phyloP scores from a whole-genome alignment of 2,113 vertebrate species.

The Pyxicephalus adspersus region DNA sequence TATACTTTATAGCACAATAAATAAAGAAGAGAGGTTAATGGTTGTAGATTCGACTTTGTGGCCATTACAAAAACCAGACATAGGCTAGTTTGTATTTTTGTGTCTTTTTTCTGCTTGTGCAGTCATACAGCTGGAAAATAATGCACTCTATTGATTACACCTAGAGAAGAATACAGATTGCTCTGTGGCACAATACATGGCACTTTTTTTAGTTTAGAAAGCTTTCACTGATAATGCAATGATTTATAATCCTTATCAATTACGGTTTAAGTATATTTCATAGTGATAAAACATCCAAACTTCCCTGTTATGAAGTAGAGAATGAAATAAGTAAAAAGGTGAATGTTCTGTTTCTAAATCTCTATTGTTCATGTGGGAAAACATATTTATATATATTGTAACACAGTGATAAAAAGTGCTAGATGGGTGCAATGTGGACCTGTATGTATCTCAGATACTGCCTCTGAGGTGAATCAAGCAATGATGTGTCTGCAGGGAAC shows the following conservation, averaged over 20 bases:
- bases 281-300: constrained; percentile 6
- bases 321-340: not conserved
- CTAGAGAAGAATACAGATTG: constrained; percentile 34
- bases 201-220: not conserved
- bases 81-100: constrained; percentile 19
- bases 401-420: too few relatives aligned
- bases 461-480: too few relatives aligned
- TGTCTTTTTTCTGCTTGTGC: constrained; percentile 17
- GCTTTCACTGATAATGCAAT: constrained; percentile 24
- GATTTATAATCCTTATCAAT: not conserved
- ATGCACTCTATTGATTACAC: constrained; percentile 47
- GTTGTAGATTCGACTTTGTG: not conserved
- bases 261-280: not conserved
- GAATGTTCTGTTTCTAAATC: not conserved
- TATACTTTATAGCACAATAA: not conserved
- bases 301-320: not conserved
- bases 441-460: too few relatives aligned
- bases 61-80: not conserved
- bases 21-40: constrained; percentile 18
- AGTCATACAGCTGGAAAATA: constrained; percentile 9
- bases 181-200: not conserved
- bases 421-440: too few relatives aligned
- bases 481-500: too few relatives aligned
- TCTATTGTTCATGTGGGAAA: not conserved
- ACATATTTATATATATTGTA: too few relatives aligned